Evolutionary conservation across 1,140 invertebrate species (phyloP), one percentile per base, ranked within the genome.

Genomic region (Listronotus bonariensis): DNA sequence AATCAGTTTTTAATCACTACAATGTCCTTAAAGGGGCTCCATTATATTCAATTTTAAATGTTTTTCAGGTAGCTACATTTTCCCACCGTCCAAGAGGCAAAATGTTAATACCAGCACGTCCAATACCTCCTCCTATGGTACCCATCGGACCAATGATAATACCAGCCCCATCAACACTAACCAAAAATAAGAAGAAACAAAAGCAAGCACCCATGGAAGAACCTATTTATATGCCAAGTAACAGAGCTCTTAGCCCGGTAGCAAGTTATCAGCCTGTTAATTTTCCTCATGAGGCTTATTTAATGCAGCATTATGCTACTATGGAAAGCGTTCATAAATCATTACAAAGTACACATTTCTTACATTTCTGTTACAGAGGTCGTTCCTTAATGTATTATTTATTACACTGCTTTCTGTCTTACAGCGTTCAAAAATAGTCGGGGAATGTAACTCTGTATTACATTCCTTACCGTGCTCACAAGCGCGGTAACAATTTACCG

Each of bases 201-300:
- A 49, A 59, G 11, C 63, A 72, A 43, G 56, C 67, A 14, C 67
- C 74, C 8, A 74, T 82, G 62, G 85, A 87, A 71, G 85, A 87
- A 72, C 85, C 85, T 0, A 83, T 86, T 62, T 86, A 86, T 72
- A 83, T 87, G 80, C 85, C 85, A 6, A 83, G 82, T 11, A 80
- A 80, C 45, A 71, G 85, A 41, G 83, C 85, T 6, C 68, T 86
- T 60, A 84, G 83, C 58, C 85, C 85, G 1, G 80, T 85, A 0
- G 84, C 84, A 0, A 85, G 84, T 31, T 86, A 86, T 71, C 85
- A 86, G 69, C 85, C 85, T 0, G 82, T 80, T 1, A 85, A 84
- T 67, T 86, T 86, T 69, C 85, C 85, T 0, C 84, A 86, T 70
- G 85, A 86, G 68, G 83, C 83, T 6, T 85, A 85, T 67, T 75